Percentiles rank a stretch among this genome's conserved stretches.
Conservation (phyloP, 2,797 vertebrate species). For the Thunnus albacares region DNA sequence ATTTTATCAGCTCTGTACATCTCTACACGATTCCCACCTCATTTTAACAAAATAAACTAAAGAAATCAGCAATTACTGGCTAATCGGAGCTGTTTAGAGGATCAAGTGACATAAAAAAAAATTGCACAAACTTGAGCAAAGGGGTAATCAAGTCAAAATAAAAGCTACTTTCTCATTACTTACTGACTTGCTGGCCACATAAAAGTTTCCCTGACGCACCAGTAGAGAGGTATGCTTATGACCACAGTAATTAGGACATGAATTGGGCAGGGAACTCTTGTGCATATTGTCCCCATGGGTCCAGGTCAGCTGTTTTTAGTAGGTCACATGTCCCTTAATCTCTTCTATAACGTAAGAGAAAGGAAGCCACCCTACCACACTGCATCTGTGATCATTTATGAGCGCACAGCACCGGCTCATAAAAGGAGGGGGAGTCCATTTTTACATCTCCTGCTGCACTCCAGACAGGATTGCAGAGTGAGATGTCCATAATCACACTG, state of each 20-base stretch:
- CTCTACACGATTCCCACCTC: background rate
- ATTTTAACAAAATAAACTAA: background rate
- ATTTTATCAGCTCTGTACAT: conserved; percentile 6
- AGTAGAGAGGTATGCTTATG: conserved; percentile 44
- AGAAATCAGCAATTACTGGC: background rate
- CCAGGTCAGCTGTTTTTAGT: conserved; percentile 80
- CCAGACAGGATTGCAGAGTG: conserved; percentile 15
- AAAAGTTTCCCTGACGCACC: conserved; percentile 28
- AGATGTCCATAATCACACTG: conserved; percentile 34
- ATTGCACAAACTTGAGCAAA: background rate
- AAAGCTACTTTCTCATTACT: conserved; percentile 34
- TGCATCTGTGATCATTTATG: conserved; percentile 10
- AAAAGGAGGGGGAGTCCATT: conserved; percentile 3
- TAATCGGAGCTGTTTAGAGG: background rate
- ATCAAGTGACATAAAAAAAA: background rate
- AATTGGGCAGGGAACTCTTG: conserved; percentile 62
- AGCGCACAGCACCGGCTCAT: background rate
- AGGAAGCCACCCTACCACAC: conserved; percentile 9
- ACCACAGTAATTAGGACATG: conserved; percentile 75
- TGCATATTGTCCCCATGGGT: conserved; percentile 56
- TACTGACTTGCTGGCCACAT: conserved; percentile 32
- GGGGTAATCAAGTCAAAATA: conserved; percentile 1
- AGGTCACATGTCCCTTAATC: conserved; percentile 66
- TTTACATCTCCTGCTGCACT: conserved; percentile 18
- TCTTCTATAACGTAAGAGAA: conserved; percentile 29